Base-by-base conservation (phyloP, 2,888 invertebrate genomes). In the Hesperia comma region DNA sequence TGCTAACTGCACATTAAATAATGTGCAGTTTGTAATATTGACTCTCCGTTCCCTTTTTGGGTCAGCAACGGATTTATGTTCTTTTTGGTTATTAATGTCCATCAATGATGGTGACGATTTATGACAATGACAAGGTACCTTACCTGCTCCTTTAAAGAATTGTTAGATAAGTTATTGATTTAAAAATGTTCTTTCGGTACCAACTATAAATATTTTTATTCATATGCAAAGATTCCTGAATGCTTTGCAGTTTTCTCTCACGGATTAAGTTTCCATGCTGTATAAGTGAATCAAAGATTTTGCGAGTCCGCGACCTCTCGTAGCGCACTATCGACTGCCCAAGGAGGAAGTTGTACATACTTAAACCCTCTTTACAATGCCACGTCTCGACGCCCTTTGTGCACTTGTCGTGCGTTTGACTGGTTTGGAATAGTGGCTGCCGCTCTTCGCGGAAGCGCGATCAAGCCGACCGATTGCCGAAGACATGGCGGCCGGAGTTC, bases 391-490 rank as follows among this genome's bases (percentile, higher is more conserved):
- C 78, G 79, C 79, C 83, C 82, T 85, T 84, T 87, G 81, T 87
- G 81, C 82, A 85, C 85, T 84, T 84, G 85, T 85, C 85, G 83
- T 85, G 84, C 79, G 80, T 85, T 83, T 84, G 82, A 83, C 85
- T 87, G 81, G 83, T 80, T 83, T 79, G 78, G 79, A 79, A 80
- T 81, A 81, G 77, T 73, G 70, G 75, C 79, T 78, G 79, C 77
- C 72, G 75, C 80, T 85, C 83, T 84, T 87, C 83, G 80, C 84
- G 87, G 86, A 87, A 87, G 85, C 79, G 75, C 81, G 87, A 87
- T 88, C 76, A 70, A 76, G 76, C 78, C 76, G 73, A 69, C 73
- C 73, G 90, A 90, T 89, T 86, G 79, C 73, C 70, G 72, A 75
- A 78, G 81, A 85, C 86, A 84, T 80, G 82, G 77, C 80, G 80